Conservation (phyloP, 2,888 invertebrate species). For the Sicus ferrugineus region DNA sequence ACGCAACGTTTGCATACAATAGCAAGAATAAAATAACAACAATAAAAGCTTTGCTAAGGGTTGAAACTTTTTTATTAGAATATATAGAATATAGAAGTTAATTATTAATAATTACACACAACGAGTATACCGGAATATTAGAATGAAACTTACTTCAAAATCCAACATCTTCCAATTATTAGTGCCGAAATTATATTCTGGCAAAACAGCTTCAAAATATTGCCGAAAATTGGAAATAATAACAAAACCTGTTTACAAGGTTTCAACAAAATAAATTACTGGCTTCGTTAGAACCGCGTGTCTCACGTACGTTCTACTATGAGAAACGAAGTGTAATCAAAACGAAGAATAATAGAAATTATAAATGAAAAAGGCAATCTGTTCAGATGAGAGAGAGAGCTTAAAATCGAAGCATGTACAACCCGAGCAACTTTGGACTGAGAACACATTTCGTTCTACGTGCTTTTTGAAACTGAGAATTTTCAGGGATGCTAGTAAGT, state of each 20-base stretch:
- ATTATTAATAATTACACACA: neutral
- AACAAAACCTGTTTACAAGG: constrained; percentile 20
- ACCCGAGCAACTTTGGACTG: neutral
- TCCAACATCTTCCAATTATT: constrained; percentile 45
- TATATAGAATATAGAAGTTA: neutral
- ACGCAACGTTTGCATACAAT: neutral
- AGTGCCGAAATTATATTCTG: neutral
- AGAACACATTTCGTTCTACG: too few species aligned
- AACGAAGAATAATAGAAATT: constrained; percentile 1
- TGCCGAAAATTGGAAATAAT: constrained; percentile 23
- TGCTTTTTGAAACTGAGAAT: neutral
- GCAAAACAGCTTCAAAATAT: neutral
- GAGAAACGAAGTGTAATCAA: constrained; percentile 17
- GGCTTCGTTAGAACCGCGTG: constrained; percentile 40
- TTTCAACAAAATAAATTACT: neutral
- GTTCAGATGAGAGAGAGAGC: constrained; percentile 1
- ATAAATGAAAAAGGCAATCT: neutral
- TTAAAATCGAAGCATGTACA: too few species aligned
- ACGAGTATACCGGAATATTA: neutral
- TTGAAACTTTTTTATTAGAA: neutral
- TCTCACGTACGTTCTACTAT: constrained; percentile 16
- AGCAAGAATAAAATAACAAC: neutral
- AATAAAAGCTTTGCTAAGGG: constrained; percentile 1
- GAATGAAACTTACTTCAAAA: constrained; percentile 50
- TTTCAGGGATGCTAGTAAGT: neutral